Evolutionary conservation across 2,888 invertebrate genomes (phyloP), one percentile per base, ranked within the genome.

Genomic region (Drosophila macrospina): DNA sequence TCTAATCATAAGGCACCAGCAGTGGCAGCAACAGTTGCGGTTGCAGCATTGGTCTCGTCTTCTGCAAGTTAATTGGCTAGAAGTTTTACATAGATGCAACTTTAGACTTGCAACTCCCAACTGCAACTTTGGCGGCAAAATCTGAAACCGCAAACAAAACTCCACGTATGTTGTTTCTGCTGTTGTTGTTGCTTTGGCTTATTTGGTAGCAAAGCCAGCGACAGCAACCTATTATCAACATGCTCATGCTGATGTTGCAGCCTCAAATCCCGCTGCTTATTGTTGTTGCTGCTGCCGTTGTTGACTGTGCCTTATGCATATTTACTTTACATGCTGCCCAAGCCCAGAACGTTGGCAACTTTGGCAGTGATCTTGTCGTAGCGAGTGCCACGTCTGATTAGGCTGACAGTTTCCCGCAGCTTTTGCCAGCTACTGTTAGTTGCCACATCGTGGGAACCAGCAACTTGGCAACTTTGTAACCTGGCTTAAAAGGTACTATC

Each of bases 1-100:
- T 87, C 86, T 87, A 85, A 85, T 85, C 84, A 84, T 87, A 84
- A 84, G 87, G 86, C 87, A 87, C 87, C 68, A 59, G 74, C 74
- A 78, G 75, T 50, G 16, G 51, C 45, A 45, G 54, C 71, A 57
- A 64, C 56, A 24, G 48, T 63, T 71, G 57, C 54, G 52, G 62
- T 59, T 65, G 34, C 73, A 65, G 45, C 63, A 50, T 59, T 44
- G 34, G 63, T 79, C 50, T 48, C 76, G 57, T 63, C 68, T 68
- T 62, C 77, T 60, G 69, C 64, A 87, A 84, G 73, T 83, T 83
- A 83, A 83, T 83, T 83, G 83, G 83, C 82, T 87, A 83, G 83
- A 87, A 83, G 87, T 87, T 82, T 82, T 82, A 77, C 82, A 82
- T 82, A 82, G 86, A 80, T 65, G 65, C 70, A 84, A 59, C 78